These are phyloP conservation scores for Tragelaphus oryx DNA, from an alignment of 2,797 vertebrate species.

Conservation along the genomic window DNA sequence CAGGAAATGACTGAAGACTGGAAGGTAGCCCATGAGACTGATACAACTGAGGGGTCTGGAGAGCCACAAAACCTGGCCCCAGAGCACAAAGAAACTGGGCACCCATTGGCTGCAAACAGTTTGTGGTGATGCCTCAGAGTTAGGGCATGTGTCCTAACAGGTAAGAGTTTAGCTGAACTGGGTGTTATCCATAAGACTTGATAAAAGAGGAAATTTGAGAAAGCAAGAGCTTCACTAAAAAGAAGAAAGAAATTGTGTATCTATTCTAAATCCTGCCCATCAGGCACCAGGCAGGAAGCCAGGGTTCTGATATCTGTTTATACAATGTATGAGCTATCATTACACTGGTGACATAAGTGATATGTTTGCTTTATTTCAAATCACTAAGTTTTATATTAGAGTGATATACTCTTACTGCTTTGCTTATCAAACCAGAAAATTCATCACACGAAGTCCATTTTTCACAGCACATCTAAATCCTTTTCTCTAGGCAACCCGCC, in stretches of 20 bases:
- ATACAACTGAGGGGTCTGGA: too few relatives aligned
- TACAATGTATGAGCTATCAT: background rate
- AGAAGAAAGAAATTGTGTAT: background rate
- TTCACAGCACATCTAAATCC: slow-evolving; percentile 3
- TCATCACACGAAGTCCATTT: background rate
- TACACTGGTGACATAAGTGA: background rate
- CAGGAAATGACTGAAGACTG: background rate
- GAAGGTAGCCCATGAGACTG: background rate
- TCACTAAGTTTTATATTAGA: slow-evolving; percentile 17
- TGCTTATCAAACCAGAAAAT: slow-evolving; percentile 35
- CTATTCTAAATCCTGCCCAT: background rate
- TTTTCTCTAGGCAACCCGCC: background rate
- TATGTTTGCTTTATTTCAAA: background rate
- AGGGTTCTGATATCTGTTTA: background rate
- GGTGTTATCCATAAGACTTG: background rate
- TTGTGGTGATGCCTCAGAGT: background rate
- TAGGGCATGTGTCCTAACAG: background rate
- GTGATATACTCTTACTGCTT: background rate
- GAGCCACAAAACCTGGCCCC: background rate
- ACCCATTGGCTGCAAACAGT: too few relatives aligned
- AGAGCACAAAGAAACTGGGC: fast-evolving
- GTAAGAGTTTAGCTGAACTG: background rate
- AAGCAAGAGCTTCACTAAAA: background rate
- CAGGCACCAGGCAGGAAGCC: background rate
- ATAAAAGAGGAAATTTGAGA: background rate